Evolutionary conservation across 2,797 vertebrate species (phyloP).

Genomic region (Tapirus indicus): DNA sequence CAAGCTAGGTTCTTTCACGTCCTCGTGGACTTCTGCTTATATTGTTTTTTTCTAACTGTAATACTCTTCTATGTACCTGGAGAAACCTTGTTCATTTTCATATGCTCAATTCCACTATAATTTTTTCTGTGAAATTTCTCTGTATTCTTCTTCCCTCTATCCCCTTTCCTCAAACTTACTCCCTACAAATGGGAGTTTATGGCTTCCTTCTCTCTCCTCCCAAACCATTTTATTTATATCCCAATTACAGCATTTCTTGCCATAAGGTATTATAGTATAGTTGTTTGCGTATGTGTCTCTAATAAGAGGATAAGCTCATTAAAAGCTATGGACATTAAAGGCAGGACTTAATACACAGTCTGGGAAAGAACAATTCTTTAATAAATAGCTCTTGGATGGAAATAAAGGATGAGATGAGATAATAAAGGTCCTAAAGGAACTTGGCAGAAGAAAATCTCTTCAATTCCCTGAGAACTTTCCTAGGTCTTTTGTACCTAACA

Average conservation of each 20-base stretch:
- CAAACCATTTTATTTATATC: conserved; percentile 22
- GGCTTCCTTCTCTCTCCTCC: not conserved
- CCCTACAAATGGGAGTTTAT: not conserved
- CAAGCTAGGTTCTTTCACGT: not conserved
- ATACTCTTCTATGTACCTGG: not conserved
- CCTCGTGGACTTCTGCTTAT: not conserved
- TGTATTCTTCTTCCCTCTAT: not conserved
- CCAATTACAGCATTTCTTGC: not conserved
- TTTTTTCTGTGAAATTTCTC: conserved; percentile 36
- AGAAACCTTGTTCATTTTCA: conserved; percentile 17
- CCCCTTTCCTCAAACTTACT: conserved; percentile 14
- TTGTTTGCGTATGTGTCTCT: not conserved
- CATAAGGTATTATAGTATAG: not conserved
- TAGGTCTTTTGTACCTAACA: not conserved
- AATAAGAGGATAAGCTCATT: not conserved
- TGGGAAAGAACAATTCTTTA: conserved; percentile 46
- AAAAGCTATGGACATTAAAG: not conserved
- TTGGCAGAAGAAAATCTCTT: conserved; percentile 16
- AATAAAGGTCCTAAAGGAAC: not conserved
- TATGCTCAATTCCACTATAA: not conserved
- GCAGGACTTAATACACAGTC: not conserved
- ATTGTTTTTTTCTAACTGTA: not conserved
- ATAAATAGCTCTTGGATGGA: conserved; percentile 11
- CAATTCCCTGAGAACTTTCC: not conserved
- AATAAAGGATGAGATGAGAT: not conserved